These are phyloP conservation scores for Agapornis canus DNA, from an alignment of 2,797 vertebrate species.

Conservation along the genomic window DNA sequence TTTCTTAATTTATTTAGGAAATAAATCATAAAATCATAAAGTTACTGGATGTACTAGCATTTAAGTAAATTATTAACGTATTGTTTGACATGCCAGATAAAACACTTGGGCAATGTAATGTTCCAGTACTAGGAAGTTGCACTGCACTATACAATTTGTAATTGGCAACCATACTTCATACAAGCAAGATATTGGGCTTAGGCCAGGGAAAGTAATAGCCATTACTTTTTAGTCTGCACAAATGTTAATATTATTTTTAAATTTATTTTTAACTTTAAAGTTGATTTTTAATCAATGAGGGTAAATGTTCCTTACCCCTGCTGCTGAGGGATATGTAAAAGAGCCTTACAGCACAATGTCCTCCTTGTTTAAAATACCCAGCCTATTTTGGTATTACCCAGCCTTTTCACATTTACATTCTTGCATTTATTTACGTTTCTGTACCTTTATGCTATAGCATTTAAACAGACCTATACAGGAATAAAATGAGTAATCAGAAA, in stretches of 20 bases:
- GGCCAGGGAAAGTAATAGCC: background rate
- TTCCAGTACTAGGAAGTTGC: background rate
- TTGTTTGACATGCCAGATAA: background rate
- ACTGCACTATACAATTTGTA: background rate
- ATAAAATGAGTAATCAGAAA: background rate
- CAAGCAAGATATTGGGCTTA: background rate
- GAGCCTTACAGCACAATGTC: background rate
- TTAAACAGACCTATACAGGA: background rate
- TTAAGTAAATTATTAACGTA: background rate
- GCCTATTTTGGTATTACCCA: background rate
- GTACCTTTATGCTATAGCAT: background rate
- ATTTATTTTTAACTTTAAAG: background rate
- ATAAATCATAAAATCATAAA: background rate
- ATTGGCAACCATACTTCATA: background rate
- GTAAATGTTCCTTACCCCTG: background rate
- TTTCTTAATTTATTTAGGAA: background rate
- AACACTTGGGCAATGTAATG: background rate
- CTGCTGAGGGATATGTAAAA: background rate
- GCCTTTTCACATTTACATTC: background rate
- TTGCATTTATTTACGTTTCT: background rate
- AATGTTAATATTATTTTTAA: background rate
- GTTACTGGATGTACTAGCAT: background rate
- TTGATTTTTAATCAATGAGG: background rate
- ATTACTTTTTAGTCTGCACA: background rate
- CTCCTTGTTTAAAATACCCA: background rate